These are phyloP conservation scores for Miniopterus natalensis DNA, from an alignment of 2,113 vertebrate species.

Conservation along the genomic window DNA sequence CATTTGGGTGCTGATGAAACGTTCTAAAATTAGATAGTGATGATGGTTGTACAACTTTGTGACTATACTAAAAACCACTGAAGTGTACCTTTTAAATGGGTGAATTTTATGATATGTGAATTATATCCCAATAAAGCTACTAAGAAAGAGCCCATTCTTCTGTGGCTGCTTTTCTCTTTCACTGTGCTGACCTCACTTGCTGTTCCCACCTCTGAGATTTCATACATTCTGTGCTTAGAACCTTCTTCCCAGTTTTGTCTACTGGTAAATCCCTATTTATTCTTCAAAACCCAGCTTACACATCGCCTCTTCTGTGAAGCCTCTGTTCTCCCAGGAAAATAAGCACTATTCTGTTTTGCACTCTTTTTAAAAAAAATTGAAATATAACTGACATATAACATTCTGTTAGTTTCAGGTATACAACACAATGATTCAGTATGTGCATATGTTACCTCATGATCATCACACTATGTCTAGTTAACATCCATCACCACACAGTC, in stretches of 20 bases:
- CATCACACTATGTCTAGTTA: neutral
- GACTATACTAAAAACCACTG: slow-evolving; percentile 30
- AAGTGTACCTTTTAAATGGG: neutral
- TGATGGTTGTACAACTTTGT: slow-evolving; percentile 21
- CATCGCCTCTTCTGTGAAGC: neutral
- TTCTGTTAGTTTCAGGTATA: neutral
- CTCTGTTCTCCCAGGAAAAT: neutral
- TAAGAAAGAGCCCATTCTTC: slow-evolving; percentile 35
- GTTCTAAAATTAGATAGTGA: slow-evolving; percentile 5
- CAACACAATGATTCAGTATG: neutral
- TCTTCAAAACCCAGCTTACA: slow-evolving; percentile 9
- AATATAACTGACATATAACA: neutral
- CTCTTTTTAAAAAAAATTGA: neutral
- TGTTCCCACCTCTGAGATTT: neutral
- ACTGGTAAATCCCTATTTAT: neutral
- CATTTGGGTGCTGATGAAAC: neutral
- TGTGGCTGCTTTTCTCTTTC: slow-evolving; percentile 43
- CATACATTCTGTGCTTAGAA: neutral
- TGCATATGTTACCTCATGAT: neutral
- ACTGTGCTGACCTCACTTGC: neutral
- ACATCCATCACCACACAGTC: neutral
- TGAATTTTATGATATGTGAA: slow-evolving; percentile 35
- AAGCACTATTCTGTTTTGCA: neutral
- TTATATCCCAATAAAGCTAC: slow-evolving; percentile 46
- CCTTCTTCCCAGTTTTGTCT: neutral